Conservation (phyloP, 2,113 vertebrate species). For the Heteronetta atricapilla region DNA sequence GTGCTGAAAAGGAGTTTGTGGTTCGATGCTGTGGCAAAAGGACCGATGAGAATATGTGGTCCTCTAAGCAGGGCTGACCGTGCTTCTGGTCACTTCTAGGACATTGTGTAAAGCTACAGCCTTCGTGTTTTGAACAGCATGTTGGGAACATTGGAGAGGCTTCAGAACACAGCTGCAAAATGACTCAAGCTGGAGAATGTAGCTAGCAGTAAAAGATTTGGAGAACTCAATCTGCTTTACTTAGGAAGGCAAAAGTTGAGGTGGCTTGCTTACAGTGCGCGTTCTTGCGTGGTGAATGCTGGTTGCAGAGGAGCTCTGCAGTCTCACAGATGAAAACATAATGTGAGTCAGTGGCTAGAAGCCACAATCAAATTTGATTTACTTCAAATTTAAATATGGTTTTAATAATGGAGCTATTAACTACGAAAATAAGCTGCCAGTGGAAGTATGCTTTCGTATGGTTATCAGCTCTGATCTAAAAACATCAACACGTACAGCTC, state of each 20-base stretch:
- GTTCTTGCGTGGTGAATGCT: background rate
- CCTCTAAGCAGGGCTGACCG: background rate
- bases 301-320: background rate
- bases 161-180: background rate
- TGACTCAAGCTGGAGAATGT: background rate
- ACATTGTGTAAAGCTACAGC: rapidly evolving
- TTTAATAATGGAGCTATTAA: conserved; percentile 10
- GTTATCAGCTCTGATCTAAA: background rate
- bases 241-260: background rate
- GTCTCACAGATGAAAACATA: background rate
- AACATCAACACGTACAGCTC: background rate
- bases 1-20: background rate
- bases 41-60: background rate
- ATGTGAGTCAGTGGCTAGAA: background rate
- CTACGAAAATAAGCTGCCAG: background rate
- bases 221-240: background rate
- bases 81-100: background rate
- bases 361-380: background rate
- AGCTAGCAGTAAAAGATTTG: background rate
- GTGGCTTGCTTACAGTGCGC: background rate
- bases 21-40: background rate
- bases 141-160: background rate
- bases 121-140: background rate
- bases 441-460: background rate
- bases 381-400: conserved; percentile 23